Percentiles rank a stretch among this genome's conserved stretches.
These are phyloP conservation scores for Himalopsyche anomala DNA, from an alignment of 2,888 invertebrate genomes.

Conservation along the genomic window DNA sequence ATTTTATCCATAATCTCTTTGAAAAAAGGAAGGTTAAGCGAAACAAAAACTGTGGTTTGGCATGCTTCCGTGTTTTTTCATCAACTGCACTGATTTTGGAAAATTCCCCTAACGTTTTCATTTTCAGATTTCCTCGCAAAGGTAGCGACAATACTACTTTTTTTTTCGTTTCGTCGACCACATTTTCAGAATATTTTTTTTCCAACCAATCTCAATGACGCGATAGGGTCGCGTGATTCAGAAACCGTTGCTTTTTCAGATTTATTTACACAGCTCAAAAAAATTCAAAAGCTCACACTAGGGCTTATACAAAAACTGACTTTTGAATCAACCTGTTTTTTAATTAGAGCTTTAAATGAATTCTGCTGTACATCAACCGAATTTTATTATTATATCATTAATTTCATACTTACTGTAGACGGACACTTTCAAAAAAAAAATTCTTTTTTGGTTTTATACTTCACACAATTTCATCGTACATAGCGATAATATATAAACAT, in stretches of 20 bases:
- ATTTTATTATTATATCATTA: no score
- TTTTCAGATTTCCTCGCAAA: background rate
- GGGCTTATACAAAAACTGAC: no score
- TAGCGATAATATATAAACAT: no score
- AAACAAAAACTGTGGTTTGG: background rate
- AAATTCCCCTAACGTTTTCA: background rate
- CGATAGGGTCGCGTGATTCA: background rate
- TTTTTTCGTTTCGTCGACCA: background rate
- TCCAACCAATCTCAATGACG: background rate
- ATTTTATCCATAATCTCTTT: no score
- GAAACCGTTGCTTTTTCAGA: background rate
- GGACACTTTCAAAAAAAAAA: no score
- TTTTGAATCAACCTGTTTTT: no score
- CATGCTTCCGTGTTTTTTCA: background rate
- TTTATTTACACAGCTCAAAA: background rate
- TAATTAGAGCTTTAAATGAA: no score
- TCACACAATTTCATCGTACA: no score
- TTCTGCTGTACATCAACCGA: no score
- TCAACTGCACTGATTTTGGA: background rate
- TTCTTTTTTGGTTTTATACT: no score
- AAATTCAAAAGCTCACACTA: background rate
- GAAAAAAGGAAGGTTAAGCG: no score
- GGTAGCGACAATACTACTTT: background rate
- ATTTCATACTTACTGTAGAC: no score
- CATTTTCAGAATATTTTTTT: constrained; percentile 4